Percentiles rank a stretch among this genome's conserved stretches.
Evolutionary conservation across 2,113 vertebrate genomes (phyloP).

Genomic region (Calyptomena viridis): DNA sequence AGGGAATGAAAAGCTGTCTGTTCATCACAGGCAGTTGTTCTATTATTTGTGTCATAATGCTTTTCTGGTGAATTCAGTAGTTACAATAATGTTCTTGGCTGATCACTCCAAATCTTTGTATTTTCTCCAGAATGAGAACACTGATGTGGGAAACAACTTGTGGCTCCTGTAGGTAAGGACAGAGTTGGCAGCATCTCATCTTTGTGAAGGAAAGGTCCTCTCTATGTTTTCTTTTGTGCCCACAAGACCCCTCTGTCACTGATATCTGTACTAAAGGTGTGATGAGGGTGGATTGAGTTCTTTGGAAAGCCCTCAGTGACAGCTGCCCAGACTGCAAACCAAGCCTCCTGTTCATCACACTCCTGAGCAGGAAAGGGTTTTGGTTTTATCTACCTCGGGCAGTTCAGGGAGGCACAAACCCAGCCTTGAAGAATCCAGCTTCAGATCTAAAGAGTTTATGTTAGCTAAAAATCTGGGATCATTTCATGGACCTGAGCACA

Average conservation of each 20-base stretch:
- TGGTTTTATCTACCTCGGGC: background rate
- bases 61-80: background rate
- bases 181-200: background rate
- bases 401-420: background rate
- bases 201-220: background rate
- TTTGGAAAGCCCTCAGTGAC: background rate
- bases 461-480: background rate
- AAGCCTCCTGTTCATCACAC: background rate
- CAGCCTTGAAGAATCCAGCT: background rate
- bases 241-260: background rate
- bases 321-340: background rate
- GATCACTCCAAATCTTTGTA: background rate
- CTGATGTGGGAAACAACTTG: accelerated
- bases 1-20: background rate
- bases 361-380: background rate
- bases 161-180: background rate
- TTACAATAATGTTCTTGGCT: background rate
- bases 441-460: background rate
- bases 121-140: background rate
- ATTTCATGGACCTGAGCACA: accelerated
- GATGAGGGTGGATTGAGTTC: accelerated
- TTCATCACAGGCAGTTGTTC: background rate
- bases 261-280: accelerated
- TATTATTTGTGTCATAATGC: background rate
- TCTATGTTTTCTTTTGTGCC: background rate